Evolutionary conservation across 2,888 invertebrate genomes (phyloP).

Genomic region (Leptodirus hochenwartii): DNA sequence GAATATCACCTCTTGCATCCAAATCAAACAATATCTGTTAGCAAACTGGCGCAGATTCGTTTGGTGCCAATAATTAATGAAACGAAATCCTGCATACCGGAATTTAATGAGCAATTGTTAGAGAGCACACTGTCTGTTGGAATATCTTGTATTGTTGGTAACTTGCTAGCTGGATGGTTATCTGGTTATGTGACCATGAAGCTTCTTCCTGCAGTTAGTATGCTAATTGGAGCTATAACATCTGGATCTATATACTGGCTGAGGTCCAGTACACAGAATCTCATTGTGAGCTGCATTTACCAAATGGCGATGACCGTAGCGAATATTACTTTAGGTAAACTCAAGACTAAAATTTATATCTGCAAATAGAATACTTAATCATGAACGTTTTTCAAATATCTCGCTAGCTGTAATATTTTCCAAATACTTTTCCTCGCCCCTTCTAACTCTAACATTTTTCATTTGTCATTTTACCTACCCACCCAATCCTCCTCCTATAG

Average conservation of each 20-base stretch:
- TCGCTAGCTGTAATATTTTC: too few relatives aligned
- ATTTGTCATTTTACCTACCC: too few relatives aligned
- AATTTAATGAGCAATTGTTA: conserved; percentile 42
- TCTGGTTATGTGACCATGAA: conserved; percentile 20
- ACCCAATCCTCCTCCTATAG: too few relatives aligned
- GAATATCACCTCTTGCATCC: conserved; percentile 26
- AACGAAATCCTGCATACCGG: conserved; percentile 28
- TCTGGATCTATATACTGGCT: conserved; percentile 41
- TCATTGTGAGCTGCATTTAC: conserved; percentile 35
- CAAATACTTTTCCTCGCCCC: too few relatives aligned
- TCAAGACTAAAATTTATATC: too few relatives aligned
- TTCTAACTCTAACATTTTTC: too few relatives aligned
- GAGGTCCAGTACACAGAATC: conserved; percentile 30
- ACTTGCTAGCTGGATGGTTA: conserved; percentile 41
- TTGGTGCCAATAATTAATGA: conserved; percentile 9
- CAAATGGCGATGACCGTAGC: conserved; percentile 31
- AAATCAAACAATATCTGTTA: conserved; percentile 30
- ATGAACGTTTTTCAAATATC: too few relatives aligned
- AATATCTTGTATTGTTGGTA: conserved; percentile 41
- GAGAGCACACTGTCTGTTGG: conserved; percentile 48
- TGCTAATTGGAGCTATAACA: conserved; percentile 33
- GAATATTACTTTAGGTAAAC: conserved; percentile 27
- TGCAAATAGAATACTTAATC: too few relatives aligned
- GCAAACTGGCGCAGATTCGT: conserved; percentile 22
- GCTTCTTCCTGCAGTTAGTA: conserved; percentile 22